Base-by-base conservation (phyloP, 2,888 invertebrate genomes). In the Metallyticus violacea region DNA sequence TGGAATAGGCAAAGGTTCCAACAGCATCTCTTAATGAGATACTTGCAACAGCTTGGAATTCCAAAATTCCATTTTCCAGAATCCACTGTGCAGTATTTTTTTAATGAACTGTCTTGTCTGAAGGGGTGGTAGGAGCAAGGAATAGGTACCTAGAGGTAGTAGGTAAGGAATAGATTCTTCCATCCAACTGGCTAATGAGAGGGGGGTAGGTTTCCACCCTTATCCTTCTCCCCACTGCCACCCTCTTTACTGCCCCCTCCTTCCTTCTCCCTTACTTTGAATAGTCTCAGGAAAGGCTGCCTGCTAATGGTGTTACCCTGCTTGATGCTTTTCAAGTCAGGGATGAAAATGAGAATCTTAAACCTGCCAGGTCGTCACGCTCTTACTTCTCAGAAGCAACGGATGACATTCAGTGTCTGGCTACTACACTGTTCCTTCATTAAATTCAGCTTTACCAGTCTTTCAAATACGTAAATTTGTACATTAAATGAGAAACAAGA, bases 121-220 rank as follows among this genome's bases (percentile, higher is more conserved):
- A 82, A 82, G 81, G 30, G 76, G 27, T 26, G n/a, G 15, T 40
- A 26, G 40, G 62, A 27, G 80, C 28, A 29, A 80, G 81, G 26
- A 30, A 28, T n/a, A 62, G 62, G 62, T 76, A 62, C n/a, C 77
- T 83, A 62, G 62, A 81, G 81, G n/a, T n/a, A n/a, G n/a, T n/a
- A 62, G 40, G 83, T 83, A 28, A 77, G 77, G 83, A 77, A 83
- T 28, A 83, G 77, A 77, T 83, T 28, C 77, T 28, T 26, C 83
- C 83, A 83, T 76, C 83, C 83, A 83, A 83, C 83, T 83, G 77
- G 83, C 83, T 83, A 83, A 83, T 83, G 83, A 83, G 83, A 83
- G 83, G 30, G 83, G 22, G 40, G 40, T 62, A 62, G 22, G 22
- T 79, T 79, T 79, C 28, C 29, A 7, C 30, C n/a, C 79, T 80